Conservation (phyloP, 2,113 vertebrate species). For the Ranitomeya imitator region DNA sequence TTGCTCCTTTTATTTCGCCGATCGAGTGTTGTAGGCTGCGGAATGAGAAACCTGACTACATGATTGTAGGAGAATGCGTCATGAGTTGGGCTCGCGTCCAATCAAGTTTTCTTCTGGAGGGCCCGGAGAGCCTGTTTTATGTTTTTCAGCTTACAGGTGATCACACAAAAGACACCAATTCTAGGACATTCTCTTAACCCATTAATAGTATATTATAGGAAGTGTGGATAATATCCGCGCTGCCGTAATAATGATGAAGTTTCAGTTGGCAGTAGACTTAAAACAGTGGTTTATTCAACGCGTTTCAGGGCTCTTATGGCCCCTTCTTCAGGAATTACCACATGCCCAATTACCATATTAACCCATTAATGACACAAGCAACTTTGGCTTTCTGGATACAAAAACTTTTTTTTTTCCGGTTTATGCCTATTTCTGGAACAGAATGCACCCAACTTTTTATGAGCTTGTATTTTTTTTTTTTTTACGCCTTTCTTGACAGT, state of each 20-base stretch:
- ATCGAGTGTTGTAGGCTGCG: neutral
- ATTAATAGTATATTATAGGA: too few species aligned
- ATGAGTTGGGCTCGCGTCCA: slow-evolving; percentile 11
- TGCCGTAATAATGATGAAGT: too few species aligned
- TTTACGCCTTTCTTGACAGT: too few species aligned
- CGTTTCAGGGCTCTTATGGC: too few species aligned
- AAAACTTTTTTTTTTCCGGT: neutral
- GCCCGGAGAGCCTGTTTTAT: neutral
- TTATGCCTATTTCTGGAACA: too few species aligned
- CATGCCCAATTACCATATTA: too few species aligned
- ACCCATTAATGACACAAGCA: neutral
- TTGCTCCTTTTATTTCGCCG: slow-evolving; percentile 1
- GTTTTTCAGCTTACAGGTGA: neutral
- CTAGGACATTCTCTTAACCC: neutral
- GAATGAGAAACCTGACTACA: slow-evolving; percentile 1
- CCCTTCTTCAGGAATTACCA: too few species aligned
- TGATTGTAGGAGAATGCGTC: neutral
- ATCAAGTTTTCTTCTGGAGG: neutral
- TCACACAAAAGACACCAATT: neutral
- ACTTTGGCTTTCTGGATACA: neutral
- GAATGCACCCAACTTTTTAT: too few species aligned
- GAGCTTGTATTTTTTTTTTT: too few species aligned
- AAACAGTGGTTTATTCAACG: too few species aligned
- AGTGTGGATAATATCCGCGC: too few species aligned
- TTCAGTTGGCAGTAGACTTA: too few species aligned